A percentile compares a stretch with the other conserved stretches of the same genome.
These are phyloP conservation scores for Spea hammondii DNA, from an alignment of 2,797 vertebrate species.

Conservation along the genomic window DNA sequence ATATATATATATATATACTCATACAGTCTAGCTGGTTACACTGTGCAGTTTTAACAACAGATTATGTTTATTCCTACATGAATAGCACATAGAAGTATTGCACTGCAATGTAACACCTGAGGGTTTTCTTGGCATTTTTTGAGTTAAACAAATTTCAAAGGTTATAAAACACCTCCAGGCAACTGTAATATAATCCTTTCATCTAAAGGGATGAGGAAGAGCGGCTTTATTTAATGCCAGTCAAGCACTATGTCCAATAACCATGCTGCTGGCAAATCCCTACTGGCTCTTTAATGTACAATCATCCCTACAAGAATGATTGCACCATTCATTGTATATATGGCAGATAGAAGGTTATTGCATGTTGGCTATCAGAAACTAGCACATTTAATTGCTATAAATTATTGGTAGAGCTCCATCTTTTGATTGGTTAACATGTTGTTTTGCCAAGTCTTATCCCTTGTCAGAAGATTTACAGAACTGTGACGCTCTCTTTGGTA, in stretches of 20 bases:
- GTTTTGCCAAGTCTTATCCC: neutral
- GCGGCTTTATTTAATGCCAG: constrained; percentile 20
- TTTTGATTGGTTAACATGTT: neutral
- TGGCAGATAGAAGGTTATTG: neutral
- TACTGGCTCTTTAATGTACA: constrained; percentile 5
- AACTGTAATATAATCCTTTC: constrained; percentile 1
- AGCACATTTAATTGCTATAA: constrained; percentile 2
- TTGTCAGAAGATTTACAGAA: neutral
- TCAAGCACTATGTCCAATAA: constrained; percentile 11
- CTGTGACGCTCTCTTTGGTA: neutral
- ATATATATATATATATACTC: no score
- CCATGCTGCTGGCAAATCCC: constrained; percentile 13
- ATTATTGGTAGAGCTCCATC: neutral
- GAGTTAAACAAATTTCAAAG: constrained; percentile 61
- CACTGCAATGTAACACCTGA: neutral
- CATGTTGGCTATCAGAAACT: constrained; percentile 1
- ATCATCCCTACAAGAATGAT: constrained; percentile 1
- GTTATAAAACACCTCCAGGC: constrained; percentile 58
- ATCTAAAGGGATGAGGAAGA: constrained; percentile 3
- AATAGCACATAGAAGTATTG: no score
- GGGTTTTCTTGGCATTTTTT: neutral
- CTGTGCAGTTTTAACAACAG: no score
- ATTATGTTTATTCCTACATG: no score
- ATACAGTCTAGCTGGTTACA: no score
- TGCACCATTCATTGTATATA: neutral